Evolutionary conservation across 1,140 invertebrate species (phyloP).

Genomic region (Caenorhabditis remanei): DNA sequence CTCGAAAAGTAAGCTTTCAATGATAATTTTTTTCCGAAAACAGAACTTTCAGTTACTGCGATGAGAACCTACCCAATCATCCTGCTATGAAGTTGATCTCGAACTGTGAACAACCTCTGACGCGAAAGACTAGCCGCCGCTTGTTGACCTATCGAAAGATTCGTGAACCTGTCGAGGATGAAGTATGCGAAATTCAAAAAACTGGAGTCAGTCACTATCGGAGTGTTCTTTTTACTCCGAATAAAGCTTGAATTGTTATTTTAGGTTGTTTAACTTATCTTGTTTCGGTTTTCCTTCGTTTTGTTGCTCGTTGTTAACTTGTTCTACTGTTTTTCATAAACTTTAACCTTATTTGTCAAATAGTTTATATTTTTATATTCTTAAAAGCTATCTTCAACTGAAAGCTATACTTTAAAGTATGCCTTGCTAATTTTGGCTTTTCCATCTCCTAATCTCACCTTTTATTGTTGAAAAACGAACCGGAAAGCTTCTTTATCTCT

Average conservation of each 20-base stretch:
- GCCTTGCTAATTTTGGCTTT: too few species aligned
- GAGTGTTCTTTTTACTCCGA: constrained; percentile 2
- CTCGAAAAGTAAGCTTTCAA: constrained; percentile 77
- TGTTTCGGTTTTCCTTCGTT: not conserved
- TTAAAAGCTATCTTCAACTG: too few species aligned
- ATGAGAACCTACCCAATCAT: constrained; percentile 79
- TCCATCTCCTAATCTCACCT: too few species aligned
- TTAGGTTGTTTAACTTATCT: not conserved
- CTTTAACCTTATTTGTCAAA: too few species aligned
- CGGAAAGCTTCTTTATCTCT: not conserved
- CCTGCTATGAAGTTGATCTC: constrained; percentile 78
- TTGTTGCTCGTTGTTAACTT: not conserved
- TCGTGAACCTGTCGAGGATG: constrained; percentile 56
- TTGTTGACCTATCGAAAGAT: constrained; percentile 72
- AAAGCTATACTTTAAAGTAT: too few species aligned
- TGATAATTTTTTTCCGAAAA: not conserved
- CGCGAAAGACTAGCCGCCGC: constrained; percentile 70
- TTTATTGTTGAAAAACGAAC: not conserved
- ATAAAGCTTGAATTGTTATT: not conserved
- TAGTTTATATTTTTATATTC: too few species aligned
- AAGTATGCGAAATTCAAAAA: constrained; percentile 51
- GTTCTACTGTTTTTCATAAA: too few species aligned
- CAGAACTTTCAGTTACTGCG: constrained; percentile 76
- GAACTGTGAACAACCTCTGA: constrained; percentile 80
- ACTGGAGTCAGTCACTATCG: constrained; percentile 23